These are phyloP conservation scores for Cancer borealis DNA, from an alignment of 2,888 invertebrate genomes.

Conservation along the genomic window DNA sequence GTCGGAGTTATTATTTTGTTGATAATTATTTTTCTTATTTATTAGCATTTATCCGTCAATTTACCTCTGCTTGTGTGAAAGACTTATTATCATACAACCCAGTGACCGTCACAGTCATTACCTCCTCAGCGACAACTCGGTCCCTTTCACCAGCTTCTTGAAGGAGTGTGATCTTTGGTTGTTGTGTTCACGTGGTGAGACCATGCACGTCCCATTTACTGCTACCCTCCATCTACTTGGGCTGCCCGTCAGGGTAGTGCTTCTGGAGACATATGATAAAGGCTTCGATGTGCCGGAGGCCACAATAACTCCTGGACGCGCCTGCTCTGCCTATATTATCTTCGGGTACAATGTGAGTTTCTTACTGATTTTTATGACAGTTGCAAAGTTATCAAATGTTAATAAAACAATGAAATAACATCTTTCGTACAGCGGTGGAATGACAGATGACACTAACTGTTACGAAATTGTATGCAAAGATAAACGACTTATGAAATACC, in stretches of 20 bases:
- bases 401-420: too few relatives aligned
- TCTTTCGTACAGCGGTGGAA: too few relatives aligned
- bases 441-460: too few relatives aligned
- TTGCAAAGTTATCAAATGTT: too few relatives aligned
- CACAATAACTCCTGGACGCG: background rate
- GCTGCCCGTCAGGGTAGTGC: background rate
- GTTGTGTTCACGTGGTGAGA: background rate
- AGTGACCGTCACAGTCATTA: too few relatives aligned
- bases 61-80: background rate
- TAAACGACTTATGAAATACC: too few relatives aligned
- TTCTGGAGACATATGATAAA: background rate
- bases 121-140: background rate
- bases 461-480: too few relatives aligned
- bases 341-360: background rate
- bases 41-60: background rate
- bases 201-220: background rate
- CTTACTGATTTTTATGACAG: background rate
- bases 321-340: conserved; percentile 50
- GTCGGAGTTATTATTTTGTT: background rate
- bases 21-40: background rate
- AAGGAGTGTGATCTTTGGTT: background rate
- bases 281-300: background rate
- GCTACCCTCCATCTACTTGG: background rate
- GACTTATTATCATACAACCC: background rate
- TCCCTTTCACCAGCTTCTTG: background rate